Base-by-base conservation (phyloP, 2,888 invertebrate species). In the Ametastegia equiseti region DNA sequence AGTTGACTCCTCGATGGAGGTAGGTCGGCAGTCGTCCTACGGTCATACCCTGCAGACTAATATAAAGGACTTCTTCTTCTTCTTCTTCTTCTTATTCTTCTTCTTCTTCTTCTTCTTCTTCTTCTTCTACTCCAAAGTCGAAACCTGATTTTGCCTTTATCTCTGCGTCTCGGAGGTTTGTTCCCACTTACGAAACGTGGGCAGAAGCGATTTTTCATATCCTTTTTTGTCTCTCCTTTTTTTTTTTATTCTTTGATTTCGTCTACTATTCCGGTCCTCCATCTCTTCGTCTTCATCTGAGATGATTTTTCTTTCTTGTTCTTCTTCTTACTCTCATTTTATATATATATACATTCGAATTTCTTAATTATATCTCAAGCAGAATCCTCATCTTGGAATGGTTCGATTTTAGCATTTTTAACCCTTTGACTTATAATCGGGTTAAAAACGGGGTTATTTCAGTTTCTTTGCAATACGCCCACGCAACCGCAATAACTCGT, bases 131-230 rank as follows among this genome's bases (percentile, higher is more conserved):
- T n/a, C n/a, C n/a, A 71, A 47, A 47, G 71, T 47, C 36, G 54
- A 54, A 54, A 57, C 75, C 57, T 36, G 75, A 75, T 50, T 75
- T 54, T 54, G 11, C 47, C 75, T 33, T 75, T 57, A 75, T 75
- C 75, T 75, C 75, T 54, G 27, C 54, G 19, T 13, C 67, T 19
- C 39, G 9, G n/a, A 13, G 75, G 19, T 50, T 75, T 75, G 75
- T 75, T 75, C 19, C 54, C 54, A 54, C 57, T 75, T 54, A 75
- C 27, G 54, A 39, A 30, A 19, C 19, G 47, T 39, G 27, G 45
- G 27, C 47, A 2, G 13, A n/a, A 54, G 69, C 36, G 19, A 75
- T 75, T 75, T 75, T 75, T 75, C 75, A 33, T 54, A 2, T n/a
- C 75, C 19, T 71, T 27, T 15, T 47, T 71, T 13, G 2, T 30